Base-by-base conservation (phyloP, 2,888 invertebrate genomes). In the Ornithoptera priamus region DNA sequence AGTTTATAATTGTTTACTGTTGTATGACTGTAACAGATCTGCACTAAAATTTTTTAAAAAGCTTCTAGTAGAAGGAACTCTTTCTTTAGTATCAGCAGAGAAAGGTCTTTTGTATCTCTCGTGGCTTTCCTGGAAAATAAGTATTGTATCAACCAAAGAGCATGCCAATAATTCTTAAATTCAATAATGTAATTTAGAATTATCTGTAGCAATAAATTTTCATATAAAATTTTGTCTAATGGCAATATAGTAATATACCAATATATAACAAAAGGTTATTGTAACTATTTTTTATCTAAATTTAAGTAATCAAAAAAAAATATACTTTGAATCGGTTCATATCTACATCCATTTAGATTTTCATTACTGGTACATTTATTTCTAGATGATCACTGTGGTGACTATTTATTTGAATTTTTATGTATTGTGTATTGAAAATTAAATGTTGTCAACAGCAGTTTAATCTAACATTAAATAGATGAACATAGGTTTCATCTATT, bases 101-200 rank as follows among this genome's bases (percentile, higher is more conserved):
- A 90, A 92, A n/a, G 92, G 92, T 57, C 92, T 82, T 72, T 86
- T 89, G 75, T 80, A 87, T 75, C 85, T 84, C 69, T 92, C 92
- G 72, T 81, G 87, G 56, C 77, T 77, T 56, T 90, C 91, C 91
- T 92, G 70, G 36, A 82, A 81, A 73, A 56, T 20, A 64, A 68
- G 59, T 62, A 50, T 17, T n/a, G 18, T 53, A 7, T 1, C 53
- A 53, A n/a, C 46, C 3, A 3, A 46, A 15, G 46, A 15, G 15
- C 1, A 10, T 39, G 10, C 8, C 39, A 46, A 46, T 1, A 46
- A 46, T 46, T 46, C 12, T 46, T 17, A 15, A 46, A 15, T 46
- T 15, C 15, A 12, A 15, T 15, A 15, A 15, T 15, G 2, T 46
- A 46, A 1, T 4, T 46, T 15, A 46, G 15, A 2, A 46, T 15